Base-by-base conservation (phyloP, 2,113 vertebrate genomes). In the Tonatia bakeri region DNA sequence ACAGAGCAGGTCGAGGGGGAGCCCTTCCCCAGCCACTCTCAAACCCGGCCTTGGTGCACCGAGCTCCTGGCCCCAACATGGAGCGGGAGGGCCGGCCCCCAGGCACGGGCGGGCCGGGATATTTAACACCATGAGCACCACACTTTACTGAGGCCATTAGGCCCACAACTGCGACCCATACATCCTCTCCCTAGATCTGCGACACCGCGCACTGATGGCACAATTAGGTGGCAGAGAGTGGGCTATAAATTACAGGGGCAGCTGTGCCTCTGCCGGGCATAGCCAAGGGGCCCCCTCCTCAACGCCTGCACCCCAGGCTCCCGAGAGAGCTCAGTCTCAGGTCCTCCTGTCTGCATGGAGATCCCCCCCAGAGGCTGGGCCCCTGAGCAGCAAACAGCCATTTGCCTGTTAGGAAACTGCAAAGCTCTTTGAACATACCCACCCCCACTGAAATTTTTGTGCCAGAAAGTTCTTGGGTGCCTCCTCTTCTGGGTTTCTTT, bases 101-200 rank as follows among this genome's bases (percentile, higher is more conserved):
- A 50, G 43, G 80, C 91, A 85, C 6, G 36, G 91, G 86, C 72
- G 82, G 96, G 28, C 75, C 20, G 1, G 70, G 45, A 92, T 90
- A 94, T 96, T 97, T 96, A 98, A 97, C 31, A 95, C 97, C 95
- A 94, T 96, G 97, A 98, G 97, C 96, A 97, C 97, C 96, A 95
- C 88, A 84, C 96, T 98, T 98, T 98, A 98, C 95, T 97, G 95
- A 79, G 11, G 97, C 97, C 97, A 98, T 98, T 98, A 98, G 96
- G 94, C 75, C 83, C 50, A 24, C 98, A 98, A 98, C 97, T 93
- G 97, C 89, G 50, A 94, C 96, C 96, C 98, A 98, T 98, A 97
- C 90, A 97, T 98, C 97, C 98, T 98, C 98, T 83, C 96, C 96
- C 97, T 84, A 91, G 98, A 94, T 97, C 97, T 93, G 89, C 17